These are phyloP conservation scores for Motacilla tschutschensis DNA, from an alignment of 2,113 vertebrate genomes.

Conservation along the genomic window DNA sequence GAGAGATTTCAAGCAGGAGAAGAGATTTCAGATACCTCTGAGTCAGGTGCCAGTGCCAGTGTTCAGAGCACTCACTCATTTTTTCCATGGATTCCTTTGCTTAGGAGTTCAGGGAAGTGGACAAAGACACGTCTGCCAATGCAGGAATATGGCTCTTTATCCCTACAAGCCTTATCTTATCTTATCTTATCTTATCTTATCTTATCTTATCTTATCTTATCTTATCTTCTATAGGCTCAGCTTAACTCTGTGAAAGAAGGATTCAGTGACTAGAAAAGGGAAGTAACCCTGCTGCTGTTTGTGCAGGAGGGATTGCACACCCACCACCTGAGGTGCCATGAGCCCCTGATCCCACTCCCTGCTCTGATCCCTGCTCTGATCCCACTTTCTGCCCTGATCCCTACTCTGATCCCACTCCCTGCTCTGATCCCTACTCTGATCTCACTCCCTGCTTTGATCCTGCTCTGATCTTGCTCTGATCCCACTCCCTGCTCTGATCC, in stretches of 20 bases:
- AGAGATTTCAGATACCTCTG: neutral
- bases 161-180: neutral
- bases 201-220: neutral
- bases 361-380: neutral
- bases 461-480: accelerated
- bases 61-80: neutral
- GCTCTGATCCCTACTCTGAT: neutral
- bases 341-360: neutral
- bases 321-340: accelerated
- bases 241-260: neutral
- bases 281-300: neutral
- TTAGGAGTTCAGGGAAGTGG: neutral
- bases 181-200: neutral
- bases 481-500: accelerated
- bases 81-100: neutral
- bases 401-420: accelerated
- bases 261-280: neutral
- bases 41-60: neutral
- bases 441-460: neutral
- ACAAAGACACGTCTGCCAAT: neutral
- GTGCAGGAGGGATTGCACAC: neutral
- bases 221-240: neutral
- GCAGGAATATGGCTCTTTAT: neutral
- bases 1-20: neutral
- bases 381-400: neutral